phyloP scores from a whole-genome alignment of 2,113 vertebrate genomes.

The Oncorhynchus kisutch region DNA sequence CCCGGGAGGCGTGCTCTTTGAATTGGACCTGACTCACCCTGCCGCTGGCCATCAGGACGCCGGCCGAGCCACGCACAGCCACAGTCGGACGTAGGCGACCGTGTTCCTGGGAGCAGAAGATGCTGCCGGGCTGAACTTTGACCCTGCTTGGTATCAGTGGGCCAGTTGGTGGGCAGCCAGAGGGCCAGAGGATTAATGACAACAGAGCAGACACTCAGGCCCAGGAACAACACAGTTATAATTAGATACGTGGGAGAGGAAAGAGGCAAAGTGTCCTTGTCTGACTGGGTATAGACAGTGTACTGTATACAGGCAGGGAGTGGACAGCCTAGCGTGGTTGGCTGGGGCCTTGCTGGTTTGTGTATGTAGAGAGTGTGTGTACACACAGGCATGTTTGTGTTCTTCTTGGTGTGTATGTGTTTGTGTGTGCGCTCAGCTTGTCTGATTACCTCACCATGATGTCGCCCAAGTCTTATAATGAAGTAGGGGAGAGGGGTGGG shows the following conservation, averaged over 20 bases:
- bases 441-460: background rate
- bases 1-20: too few relatives aligned
- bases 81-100: background rate
- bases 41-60: too few relatives aligned
- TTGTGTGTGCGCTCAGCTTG: background rate
- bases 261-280: slow-evolving; percentile 48
- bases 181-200: slow-evolving; percentile 51
- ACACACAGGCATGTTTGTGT: too few relatives aligned
- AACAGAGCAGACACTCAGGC: slow-evolving; percentile 29
- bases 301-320: slow-evolving; percentile 41
- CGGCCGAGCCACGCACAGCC: background rate
- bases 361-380: background rate
- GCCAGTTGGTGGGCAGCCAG: slow-evolving; percentile 11
- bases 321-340: slow-evolving; percentile 7
- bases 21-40: too few relatives aligned
- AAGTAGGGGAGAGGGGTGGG: background rate
- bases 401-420: too few relatives aligned
- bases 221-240: slow-evolving; percentile 37
- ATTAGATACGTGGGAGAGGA: slow-evolving; percentile 46
- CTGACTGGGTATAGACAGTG: slow-evolving; percentile 17
- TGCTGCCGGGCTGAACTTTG: slow-evolving; percentile 28
- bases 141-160: slow-evolving; percentile 17
- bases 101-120: background rate
- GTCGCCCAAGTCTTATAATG: background rate
- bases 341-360: slow-evolving; percentile 25